Conservation (phyloP, 1,140 invertebrate species). For the Periplaneta americana region DNA sequence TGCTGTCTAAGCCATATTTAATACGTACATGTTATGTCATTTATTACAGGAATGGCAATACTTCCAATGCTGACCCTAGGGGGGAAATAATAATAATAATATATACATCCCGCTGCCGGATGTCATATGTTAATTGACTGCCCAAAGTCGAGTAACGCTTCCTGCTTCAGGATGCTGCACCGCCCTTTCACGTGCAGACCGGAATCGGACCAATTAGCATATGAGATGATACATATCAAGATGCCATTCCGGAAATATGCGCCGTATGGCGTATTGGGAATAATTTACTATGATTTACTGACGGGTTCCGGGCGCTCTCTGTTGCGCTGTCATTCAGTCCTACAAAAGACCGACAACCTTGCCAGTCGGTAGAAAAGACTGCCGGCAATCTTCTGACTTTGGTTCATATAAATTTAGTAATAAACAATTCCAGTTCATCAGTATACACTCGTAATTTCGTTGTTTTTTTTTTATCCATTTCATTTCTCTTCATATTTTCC, state of each 20-base stretch:
- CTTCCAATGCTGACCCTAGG: neutral
- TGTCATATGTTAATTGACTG: conserved; percentile 1
- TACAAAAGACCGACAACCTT: no score
- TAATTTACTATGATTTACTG: neutral
- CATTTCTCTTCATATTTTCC: no score
- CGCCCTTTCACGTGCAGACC: neutral
- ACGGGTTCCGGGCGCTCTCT: neutral
- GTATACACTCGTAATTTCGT: no score
- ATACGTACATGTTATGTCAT: neutral
- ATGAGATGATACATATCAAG: conserved; percentile 9
- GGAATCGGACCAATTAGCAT: neutral
- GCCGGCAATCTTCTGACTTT: no score
- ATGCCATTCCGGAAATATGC: neutral
- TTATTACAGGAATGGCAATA: neutral
- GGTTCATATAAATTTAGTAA: no score
- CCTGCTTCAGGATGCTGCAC: neutral
- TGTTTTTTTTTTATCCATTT: no score
- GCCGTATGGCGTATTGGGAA: neutral
- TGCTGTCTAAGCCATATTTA: neutral
- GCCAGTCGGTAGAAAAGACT: no score
- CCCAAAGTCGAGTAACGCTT: conserved; percentile 1
- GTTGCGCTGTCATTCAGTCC: no score
- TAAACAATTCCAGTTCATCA: no score
- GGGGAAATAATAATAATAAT: neutral
- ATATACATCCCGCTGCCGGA: neutral